These are phyloP conservation scores for Aramus guarauna DNA, from an alignment of 2,113 vertebrate genomes.

Conservation along the genomic window DNA sequence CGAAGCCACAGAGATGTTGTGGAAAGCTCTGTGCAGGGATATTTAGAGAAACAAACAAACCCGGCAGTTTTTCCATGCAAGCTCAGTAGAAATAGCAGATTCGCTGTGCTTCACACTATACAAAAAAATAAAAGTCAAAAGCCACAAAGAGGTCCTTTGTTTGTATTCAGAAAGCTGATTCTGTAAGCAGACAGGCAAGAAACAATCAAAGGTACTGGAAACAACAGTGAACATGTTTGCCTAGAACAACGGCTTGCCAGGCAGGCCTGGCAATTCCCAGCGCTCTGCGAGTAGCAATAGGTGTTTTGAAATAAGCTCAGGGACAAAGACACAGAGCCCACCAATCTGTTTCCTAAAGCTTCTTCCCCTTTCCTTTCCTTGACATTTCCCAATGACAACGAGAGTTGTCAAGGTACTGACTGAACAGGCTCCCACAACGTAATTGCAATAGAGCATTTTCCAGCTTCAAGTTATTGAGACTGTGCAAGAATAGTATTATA, in stretches of 20 bases:
- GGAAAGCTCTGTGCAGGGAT: background rate
- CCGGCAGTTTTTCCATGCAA: background rate
- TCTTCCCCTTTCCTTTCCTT: background rate
- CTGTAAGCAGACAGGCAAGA: background rate
- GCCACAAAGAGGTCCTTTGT: background rate
- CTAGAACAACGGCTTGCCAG: background rate
- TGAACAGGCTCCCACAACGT: background rate
- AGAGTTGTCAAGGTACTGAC: background rate
- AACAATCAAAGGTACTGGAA: background rate
- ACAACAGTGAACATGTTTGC: background rate
- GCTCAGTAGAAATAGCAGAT: background rate
- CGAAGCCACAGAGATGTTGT: background rate
- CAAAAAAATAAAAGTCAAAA: background rate
- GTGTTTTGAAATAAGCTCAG: fast-evolving
- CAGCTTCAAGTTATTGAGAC: background rate
- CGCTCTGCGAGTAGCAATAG: background rate
- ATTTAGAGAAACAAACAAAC: background rate
- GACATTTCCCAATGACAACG: background rate
- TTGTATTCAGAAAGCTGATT: background rate
- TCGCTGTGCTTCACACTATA: background rate
- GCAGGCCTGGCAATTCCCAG: background rate
- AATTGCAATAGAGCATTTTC: background rate
- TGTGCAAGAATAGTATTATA: fast-evolving
- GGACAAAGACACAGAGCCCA: background rate
- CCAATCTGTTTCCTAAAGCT: background rate